A percentile compares a stretch with the other conserved stretches of the same genome.
Evolutionary conservation across 2,888 invertebrate species (phyloP).

Genomic region (Drosophila limbata): DNA sequence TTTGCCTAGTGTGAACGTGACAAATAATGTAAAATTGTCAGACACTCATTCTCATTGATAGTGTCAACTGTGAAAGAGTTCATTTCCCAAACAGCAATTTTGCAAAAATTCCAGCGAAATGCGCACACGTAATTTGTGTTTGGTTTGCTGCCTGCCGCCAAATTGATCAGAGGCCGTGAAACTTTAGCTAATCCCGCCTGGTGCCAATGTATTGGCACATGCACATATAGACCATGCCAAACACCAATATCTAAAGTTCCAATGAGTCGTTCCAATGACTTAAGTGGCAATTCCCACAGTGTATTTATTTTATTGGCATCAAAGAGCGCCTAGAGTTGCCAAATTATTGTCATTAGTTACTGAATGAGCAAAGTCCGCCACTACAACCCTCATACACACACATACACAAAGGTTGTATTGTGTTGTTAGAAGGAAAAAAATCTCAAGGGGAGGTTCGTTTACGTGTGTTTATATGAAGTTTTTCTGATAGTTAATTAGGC

Average conservation of each 20-base stretch:
- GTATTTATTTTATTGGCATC: constrained; percentile 76
- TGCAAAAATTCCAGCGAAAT: constrained; percentile 13
- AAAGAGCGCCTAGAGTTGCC: constrained; percentile 63
- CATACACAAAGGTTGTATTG: constrained; percentile 24
- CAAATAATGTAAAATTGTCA: constrained; percentile 67
- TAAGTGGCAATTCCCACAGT: constrained; percentile 69
- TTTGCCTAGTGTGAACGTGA: constrained; percentile 68
- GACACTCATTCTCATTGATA: constrained; percentile 41
- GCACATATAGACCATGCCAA: constrained; percentile 38
- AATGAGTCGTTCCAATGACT: constrained; percentile 71
- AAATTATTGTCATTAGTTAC: constrained; percentile 75
- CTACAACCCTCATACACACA: constrained; percentile 5
- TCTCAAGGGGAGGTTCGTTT: constrained; percentile 48
- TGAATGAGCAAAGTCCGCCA: constrained; percentile 37
- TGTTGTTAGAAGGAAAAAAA: constrained; percentile 23
- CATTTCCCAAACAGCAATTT: constrained; percentile 42
- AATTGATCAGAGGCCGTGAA: constrained; percentile 16
- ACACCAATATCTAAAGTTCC: constrained; percentile 50
- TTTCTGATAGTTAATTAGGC: too few relatives aligned
- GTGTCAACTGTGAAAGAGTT: constrained; percentile 52
- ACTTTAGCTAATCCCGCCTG: constrained; percentile 24
- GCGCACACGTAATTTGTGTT: constrained; percentile 28
- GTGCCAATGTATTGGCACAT: constrained; percentile 28
- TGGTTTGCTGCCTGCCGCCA: constrained; percentile 8
- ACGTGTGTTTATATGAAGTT: constrained; percentile 1